These are phyloP conservation scores for Eustalomyia histrio DNA, from an alignment of 2,888 invertebrate species.

Conservation along the genomic window DNA sequence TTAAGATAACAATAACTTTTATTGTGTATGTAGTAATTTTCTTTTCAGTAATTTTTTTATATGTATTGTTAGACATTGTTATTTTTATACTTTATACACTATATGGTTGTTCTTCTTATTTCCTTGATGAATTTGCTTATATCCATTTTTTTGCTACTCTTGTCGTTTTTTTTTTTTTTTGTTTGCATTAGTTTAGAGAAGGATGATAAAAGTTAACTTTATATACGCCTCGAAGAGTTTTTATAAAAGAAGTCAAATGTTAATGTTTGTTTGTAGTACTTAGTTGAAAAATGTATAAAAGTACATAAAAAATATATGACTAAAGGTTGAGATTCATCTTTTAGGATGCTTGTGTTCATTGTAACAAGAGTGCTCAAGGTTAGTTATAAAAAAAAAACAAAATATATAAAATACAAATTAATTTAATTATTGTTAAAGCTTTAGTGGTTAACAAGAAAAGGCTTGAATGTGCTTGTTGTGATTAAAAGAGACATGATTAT, in stretches of 20 bases:
- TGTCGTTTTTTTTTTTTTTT: not conserved
- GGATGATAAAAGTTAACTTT: constrained; percentile 41
- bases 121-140: constrained; percentile 50
- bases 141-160: constrained; percentile 7
- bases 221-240: constrained; percentile 59
- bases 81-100: constrained; percentile 1
- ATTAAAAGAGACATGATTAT: too few species aligned
- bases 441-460: constrained; percentile 35
- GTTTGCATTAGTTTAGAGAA: constrained; percentile 40
- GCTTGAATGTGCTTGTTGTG: not conserved
- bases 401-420: constrained; percentile 28
- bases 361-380: constrained; percentile 61
- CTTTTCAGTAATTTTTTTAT: not conserved
- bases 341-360: constrained; percentile 34
- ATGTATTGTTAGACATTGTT: constrained; percentile 18
- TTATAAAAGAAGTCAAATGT: constrained; percentile 55
- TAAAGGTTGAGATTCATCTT: constrained; percentile 50
- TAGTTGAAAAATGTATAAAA: constrained; percentile 14
- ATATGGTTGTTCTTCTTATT: constrained; percentile 11
- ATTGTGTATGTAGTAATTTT: not conserved
- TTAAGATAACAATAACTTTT: constrained; percentile 23
- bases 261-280: constrained; percentile 38
- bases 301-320: constrained; percentile 12
- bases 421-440: constrained; percentile 59
- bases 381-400: constrained; percentile 29